phyloP scores from a whole-genome alignment of 2,113 vertebrate species.

The Strix uralensis region DNA sequence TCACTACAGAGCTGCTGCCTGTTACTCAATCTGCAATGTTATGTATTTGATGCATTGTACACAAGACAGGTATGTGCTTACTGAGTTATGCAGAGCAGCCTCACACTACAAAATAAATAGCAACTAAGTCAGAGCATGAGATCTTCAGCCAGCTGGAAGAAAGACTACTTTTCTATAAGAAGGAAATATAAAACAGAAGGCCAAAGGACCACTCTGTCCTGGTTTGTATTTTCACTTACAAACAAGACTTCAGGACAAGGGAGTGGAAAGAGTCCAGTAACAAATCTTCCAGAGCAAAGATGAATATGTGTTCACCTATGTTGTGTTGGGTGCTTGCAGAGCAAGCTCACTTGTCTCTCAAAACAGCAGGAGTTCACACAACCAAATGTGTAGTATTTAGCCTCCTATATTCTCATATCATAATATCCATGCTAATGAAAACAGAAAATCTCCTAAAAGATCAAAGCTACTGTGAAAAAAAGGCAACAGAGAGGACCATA shows the following conservation, averaged over 20 bases:
- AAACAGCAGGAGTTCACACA: not conserved
- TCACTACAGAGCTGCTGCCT: not conserved
- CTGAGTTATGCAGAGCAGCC: not conserved
- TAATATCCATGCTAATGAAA: not conserved
- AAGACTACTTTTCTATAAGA: not conserved
- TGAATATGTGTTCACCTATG: rapidly evolving
- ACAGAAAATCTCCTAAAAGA: not conserved
- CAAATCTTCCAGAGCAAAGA: not conserved
- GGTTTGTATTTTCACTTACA: not conserved
- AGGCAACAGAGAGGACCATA: not conserved
- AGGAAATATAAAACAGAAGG: not conserved
- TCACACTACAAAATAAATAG: not conserved
- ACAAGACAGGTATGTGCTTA: not conserved
- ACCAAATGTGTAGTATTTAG: not conserved
- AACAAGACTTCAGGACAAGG: not conserved
- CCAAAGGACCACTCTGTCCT: not conserved
- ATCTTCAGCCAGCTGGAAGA: not conserved
- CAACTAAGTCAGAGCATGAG: not conserved
- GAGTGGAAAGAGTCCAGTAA: not conserved
- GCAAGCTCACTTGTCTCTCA: not conserved
- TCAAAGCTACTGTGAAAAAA: not conserved
- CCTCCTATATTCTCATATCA: not conserved
- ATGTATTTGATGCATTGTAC: not conserved
- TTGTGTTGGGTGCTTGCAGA: not conserved
- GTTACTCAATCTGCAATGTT: not conserved